Percentiles rank a stretch among this genome's conserved stretches.
These are phyloP conservation scores for Chaitophorus viminalis DNA, from an alignment of 2,888 invertebrate species.

Conservation along the genomic window DNA sequence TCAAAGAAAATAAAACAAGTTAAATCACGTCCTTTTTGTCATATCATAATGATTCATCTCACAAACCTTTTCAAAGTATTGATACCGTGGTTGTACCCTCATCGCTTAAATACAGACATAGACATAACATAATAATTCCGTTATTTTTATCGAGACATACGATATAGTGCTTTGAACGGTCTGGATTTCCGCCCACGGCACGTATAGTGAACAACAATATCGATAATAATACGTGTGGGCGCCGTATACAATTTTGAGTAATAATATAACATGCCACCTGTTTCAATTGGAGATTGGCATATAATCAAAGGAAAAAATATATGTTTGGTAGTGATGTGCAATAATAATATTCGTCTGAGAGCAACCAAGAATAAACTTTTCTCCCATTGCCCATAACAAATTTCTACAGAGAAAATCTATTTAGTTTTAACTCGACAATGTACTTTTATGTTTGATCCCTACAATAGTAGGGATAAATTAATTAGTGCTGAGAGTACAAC, in stretches of 20 bases:
- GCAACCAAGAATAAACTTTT: background rate
- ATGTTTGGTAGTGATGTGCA: background rate
- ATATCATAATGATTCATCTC: too few species aligned
- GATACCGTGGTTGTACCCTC: too few species aligned
- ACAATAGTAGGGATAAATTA: background rate
- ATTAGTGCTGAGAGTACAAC: background rate
- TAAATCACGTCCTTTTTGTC: too few species aligned
- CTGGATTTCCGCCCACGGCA: background rate
- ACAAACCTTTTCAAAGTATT: too few species aligned
- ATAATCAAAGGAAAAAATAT: background rate
- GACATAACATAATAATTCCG: too few species aligned
- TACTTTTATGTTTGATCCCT: constrained; percentile 15
- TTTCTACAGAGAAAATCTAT: background rate
- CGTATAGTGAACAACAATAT: background rate
- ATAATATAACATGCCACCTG: background rate
- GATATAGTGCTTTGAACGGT: background rate
- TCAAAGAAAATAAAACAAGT: too few species aligned
- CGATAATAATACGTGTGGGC: background rate
- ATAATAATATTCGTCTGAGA: background rate
- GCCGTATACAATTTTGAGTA: background rate
- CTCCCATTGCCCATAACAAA: background rate
- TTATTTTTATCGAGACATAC: too few species aligned
- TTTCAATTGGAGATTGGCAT: background rate
- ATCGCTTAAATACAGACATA: too few species aligned
- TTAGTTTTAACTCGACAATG: background rate